Conservation (phyloP, 2,888 invertebrate genomes). For the Polyommatus icarus region DNA sequence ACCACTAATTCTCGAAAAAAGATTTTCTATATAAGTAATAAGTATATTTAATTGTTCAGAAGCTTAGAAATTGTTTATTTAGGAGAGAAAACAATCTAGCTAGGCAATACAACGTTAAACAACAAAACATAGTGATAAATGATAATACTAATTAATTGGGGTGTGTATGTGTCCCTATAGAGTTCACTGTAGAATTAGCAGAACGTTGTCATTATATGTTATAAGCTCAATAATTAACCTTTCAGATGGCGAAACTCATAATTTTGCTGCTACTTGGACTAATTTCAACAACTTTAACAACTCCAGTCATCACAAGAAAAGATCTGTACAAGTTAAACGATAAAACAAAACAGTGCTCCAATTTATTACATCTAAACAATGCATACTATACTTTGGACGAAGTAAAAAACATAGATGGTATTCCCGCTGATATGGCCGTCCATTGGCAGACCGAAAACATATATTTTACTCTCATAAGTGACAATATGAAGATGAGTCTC, state of each 20-base stretch:
- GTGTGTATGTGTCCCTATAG: too few species aligned
- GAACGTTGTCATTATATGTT: too few species aligned
- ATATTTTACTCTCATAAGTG: slow-evolving; percentile 66
- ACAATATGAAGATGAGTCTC: slow-evolving; percentile 69
- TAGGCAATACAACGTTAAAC: too few species aligned
- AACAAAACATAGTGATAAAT: too few species aligned
- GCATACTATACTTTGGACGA: slow-evolving; percentile 58
- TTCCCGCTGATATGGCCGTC: slow-evolving; percentile 69
- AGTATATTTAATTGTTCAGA: too few species aligned
- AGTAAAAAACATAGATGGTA: slow-evolving; percentile 56
- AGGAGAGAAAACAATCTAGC: too few species aligned
- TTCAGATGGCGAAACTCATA: slow-evolving; percentile 57
- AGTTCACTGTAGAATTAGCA: too few species aligned
- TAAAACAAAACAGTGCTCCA: slow-evolving; percentile 52
- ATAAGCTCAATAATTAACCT: slow-evolving; percentile 35
- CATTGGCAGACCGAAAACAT: slow-evolving; percentile 69
- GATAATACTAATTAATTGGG: too few species aligned
- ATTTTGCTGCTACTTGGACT: slow-evolving; percentile 48
- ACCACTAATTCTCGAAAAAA: too few species aligned
- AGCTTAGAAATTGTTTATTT: too few species aligned
- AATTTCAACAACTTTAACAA: slow-evolving; percentile 45
- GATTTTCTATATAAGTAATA: too few species aligned
- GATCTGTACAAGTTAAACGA: slow-evolving; percentile 49
- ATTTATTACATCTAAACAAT: slow-evolving; percentile 58
- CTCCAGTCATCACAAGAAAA: slow-evolving; percentile 59